Conservation (phyloP, 2,113 vertebrate genomes). For the Charina bottae region DNA sequence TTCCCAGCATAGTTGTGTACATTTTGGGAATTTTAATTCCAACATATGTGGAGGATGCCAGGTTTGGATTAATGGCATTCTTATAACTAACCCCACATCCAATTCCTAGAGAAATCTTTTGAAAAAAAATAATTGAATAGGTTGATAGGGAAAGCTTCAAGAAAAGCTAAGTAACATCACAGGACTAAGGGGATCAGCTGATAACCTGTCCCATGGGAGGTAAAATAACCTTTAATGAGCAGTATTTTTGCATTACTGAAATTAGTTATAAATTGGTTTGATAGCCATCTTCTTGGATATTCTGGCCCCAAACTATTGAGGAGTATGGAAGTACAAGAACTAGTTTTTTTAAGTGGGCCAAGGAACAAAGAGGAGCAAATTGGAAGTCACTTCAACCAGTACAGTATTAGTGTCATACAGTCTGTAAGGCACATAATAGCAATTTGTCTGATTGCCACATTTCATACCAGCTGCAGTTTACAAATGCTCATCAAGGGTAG, state of each 20-base stretch:
- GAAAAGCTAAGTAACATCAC: neutral
- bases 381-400: neutral
- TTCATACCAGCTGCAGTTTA: neutral
- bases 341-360: neutral
- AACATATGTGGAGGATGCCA: neutral
- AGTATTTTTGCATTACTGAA: neutral
- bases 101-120: neutral
- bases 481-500: neutral
- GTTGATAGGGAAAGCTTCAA: neutral
- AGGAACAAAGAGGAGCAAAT: neutral
- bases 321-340: neutral
- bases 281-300: neutral
- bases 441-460: neutral
- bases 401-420: neutral
- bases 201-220: neutral
- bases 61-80: neutral
- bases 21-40: neutral
- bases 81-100: neutral
- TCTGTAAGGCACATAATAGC: neutral
- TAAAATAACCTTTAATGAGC: neutral
- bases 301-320: neutral
- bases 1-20: neutral
- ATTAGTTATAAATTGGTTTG: neutral
- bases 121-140: too few species aligned
- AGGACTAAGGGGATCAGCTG: neutral